Evolutionary conservation across 2,888 invertebrate genomes (phyloP).

Genomic region (Odontothrips loti): DNA sequence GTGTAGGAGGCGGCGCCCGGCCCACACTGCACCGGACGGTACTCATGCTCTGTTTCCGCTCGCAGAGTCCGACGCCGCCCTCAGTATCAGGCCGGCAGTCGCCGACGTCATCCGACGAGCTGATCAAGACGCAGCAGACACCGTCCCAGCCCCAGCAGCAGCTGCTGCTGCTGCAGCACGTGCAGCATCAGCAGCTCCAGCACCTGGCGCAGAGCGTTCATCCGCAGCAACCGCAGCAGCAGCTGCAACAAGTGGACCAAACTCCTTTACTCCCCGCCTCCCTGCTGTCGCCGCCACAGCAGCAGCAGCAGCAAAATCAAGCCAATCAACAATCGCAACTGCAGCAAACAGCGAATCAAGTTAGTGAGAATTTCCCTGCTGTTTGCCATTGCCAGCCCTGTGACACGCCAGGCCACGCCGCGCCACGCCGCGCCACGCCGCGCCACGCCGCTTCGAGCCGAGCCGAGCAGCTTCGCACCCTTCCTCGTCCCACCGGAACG

Average conservation of each 20-base stretch:
- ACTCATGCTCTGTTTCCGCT: not conserved
- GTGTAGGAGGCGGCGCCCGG: not conserved
- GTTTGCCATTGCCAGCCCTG: not conserved
- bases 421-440: not conserved
- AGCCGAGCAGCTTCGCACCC: not conserved
- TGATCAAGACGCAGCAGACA: not conserved
- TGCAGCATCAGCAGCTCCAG: not conserved
- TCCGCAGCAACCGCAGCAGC: not conserved
- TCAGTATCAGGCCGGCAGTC: not conserved
- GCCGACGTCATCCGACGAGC: not conserved
- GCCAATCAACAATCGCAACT: not conserved
- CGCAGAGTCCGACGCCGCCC: not conserved
- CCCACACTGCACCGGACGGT: not conserved
- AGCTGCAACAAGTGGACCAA: conserved; percentile 13
- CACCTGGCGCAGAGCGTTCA: no score
- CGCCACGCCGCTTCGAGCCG: not conserved
- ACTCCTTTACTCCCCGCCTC: not conserved
- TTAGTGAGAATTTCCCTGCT: not conserved
- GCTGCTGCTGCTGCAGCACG: not conserved
- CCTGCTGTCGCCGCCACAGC: not conserved
- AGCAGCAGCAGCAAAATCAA: not conserved
- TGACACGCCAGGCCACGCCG: not conserved
- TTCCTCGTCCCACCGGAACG: not conserved
- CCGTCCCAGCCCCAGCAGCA: not conserved
- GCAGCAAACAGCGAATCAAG: not conserved